Evolutionary conservation across 2,113 vertebrate species (phyloP).

Genomic region (Gasterosteus nipponicus): DNA sequence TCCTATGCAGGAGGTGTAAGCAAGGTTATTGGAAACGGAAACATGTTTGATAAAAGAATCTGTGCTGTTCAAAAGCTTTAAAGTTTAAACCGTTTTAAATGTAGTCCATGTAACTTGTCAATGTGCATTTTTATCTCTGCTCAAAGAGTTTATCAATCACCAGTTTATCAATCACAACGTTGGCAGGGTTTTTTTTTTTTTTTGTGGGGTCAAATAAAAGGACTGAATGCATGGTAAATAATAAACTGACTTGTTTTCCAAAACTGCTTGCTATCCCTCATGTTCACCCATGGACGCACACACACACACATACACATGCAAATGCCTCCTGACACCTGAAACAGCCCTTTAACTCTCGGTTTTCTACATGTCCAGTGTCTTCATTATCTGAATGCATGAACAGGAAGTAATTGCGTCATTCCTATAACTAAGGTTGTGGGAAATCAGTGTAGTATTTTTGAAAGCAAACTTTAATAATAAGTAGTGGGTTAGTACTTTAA

Average conservation of each 20-base stretch:
- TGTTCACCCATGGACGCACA: background rate
- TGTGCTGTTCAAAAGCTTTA: conserved; percentile 10
- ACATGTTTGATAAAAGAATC: background rate
- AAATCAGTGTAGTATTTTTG: background rate
- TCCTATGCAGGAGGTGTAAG: conserved; percentile 1
- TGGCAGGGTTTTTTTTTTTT: background rate
- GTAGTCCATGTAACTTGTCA: conserved; percentile 4
- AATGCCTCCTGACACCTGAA: background rate
- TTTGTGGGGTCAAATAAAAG: conserved; percentile 19
- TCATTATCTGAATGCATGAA: background rate
- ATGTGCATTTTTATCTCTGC: background rate
- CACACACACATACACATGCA: conserved; percentile 3
- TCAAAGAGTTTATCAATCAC: background rate
- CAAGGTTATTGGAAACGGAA: background rate
- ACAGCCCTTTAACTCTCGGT: background rate
- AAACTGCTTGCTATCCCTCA: background rate
- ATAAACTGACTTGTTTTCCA: conserved; percentile 1
- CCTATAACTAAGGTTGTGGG: too few relatives aligned
- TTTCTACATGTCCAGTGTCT: background rate
- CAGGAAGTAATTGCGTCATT: background rate
- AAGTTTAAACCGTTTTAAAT: conserved; percentile 1
- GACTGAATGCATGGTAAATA: conserved; percentile 3
- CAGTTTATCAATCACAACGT: background rate
- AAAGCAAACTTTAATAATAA: background rate
- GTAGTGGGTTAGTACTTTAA: background rate